A percentile compares a stretch with the other conserved stretches of the same genome.
Evolutionary conservation across 2,888 invertebrate genomes (phyloP).

Genomic region (Yponomeuta cagnagella): DNA sequence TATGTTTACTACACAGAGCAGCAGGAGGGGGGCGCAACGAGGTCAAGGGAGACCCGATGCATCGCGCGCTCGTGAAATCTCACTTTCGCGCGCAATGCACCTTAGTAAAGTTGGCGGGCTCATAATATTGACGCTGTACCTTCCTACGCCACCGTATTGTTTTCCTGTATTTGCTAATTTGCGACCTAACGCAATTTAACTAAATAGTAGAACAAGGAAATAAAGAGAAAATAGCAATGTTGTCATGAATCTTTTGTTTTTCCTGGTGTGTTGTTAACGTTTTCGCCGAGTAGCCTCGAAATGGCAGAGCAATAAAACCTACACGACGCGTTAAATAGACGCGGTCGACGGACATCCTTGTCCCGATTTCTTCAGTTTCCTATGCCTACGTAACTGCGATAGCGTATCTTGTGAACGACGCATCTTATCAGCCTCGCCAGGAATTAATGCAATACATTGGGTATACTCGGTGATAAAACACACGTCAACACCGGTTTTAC

Average conservation of each 20-base stretch:
- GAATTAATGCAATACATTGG: constrained; percentile 53
- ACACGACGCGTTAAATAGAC: background rate
- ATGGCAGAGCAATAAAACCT: background rate
- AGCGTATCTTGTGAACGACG: constrained; percentile 48
- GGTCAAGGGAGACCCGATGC: constrained; percentile 74
- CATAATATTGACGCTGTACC: constrained; percentile 53
- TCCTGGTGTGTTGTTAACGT: constrained; percentile 24
- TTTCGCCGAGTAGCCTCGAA: background rate
- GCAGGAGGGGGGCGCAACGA: constrained; percentile 40
- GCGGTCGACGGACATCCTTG: constrained; percentile 53
- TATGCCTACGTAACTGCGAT: constrained; percentile 62
- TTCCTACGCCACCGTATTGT: constrained; percentile 41
- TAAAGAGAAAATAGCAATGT: background rate
- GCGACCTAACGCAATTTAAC: background rate
- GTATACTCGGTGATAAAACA: background rate
- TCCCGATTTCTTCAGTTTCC: constrained; percentile 66
- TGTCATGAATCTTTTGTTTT: constrained; percentile 31
- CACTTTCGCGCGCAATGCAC: constrained; percentile 71
- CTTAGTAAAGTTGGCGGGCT: constrained; percentile 47
- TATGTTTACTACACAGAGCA: constrained; percentile 51
- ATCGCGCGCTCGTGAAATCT: constrained; percentile 66
- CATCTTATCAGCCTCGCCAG: constrained; percentile 53
- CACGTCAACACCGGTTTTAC: constrained; percentile 10
- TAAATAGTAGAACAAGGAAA: background rate
- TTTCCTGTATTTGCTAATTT: background rate